A percentile compares a stretch with the other conserved stretches of the same genome.
Conservation (phyloP, 2,888 invertebrate genomes). For the Strigamia maritima region DNA sequence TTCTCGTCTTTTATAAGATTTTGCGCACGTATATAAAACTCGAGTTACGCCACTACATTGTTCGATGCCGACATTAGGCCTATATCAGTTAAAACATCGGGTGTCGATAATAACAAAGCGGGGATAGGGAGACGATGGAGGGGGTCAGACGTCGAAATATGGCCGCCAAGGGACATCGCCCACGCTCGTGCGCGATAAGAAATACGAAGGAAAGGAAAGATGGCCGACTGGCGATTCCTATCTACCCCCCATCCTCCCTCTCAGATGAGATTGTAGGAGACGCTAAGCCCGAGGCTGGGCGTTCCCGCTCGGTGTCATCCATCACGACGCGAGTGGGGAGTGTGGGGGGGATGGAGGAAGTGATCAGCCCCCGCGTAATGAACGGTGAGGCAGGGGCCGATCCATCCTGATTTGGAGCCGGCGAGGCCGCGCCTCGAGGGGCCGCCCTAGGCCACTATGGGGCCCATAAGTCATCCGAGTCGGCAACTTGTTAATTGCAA, state of each 20-base stretch:
- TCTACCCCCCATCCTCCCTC: not conserved
- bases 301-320: not conserved
- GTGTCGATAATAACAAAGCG: not conserved
- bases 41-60: not conserved
- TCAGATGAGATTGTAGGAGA: not conserved
- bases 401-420: constrained; percentile 30
- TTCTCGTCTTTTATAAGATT: not conserved
- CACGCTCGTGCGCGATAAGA: not conserved
- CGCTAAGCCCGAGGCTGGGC: not conserved
- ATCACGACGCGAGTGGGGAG: not conserved
- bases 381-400: constrained; percentile 24
- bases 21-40: not conserved
- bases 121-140: not conserved
- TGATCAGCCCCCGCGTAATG: constrained; percentile 7
- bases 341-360: not conserved
- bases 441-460: not conserved
- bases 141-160: not conserved
- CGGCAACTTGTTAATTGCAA: not conserved
- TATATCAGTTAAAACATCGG: not conserved
- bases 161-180: not conserved
- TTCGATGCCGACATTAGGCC: not conserved
- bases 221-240: not conserved
- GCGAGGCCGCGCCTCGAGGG: constrained; percentile 17
- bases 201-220: not conserved
- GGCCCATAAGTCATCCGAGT: constrained; percentile 12